A percentile compares a stretch with the other conserved stretches of the same genome.
Conservation (phyloP, 64 coral and sea anemone genomes). For the Stichodactyla mertensii region DNA sequence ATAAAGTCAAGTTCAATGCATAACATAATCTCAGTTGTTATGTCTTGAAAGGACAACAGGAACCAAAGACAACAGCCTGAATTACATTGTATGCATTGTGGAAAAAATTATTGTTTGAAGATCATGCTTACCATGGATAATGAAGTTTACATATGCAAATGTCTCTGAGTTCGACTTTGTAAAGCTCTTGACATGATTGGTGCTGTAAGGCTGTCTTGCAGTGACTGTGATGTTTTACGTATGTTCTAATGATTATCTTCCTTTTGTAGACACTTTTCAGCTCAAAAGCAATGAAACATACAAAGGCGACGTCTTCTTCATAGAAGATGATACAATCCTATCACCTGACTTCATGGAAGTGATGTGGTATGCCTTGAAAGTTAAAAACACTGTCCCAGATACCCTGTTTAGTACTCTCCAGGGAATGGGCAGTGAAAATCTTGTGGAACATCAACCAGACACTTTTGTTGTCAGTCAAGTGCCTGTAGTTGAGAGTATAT, state of each 20-base stretch:
- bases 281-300: slow-evolving; percentile 72
- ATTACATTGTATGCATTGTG: too few relatives aligned
- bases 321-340: slow-evolving; percentile 83
- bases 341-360: slow-evolving; percentile 86
- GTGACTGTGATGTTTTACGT: too few relatives aligned
- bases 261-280: slow-evolving; percentile 66
- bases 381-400: slow-evolving; percentile 71
- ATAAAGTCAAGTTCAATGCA: too few relatives aligned
- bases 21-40: too few relatives aligned
- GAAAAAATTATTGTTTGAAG: too few relatives aligned
- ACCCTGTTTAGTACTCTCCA: slow-evolving; percentile 77
- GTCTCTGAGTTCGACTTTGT: too few relatives aligned
- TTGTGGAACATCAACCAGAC: slow-evolving; percentile 75
- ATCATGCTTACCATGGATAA: too few relatives aligned
- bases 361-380: slow-evolving; percentile 69
- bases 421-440: slow-evolving; percentile 60
- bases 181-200: too few relatives aligned
- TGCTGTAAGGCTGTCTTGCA: too few relatives aligned
- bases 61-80: too few relatives aligned
- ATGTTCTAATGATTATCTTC: neutral
- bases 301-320: slow-evolving; percentile 78
- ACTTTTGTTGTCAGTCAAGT: slow-evolving; percentile 75
- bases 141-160: too few relatives aligned
- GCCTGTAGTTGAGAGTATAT: slow-evolving; percentile 76
- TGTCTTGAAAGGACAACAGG: too few relatives aligned